phyloP scores from a whole-genome alignment of 2,888 invertebrate species.

The Palloptera scutellata region DNA sequence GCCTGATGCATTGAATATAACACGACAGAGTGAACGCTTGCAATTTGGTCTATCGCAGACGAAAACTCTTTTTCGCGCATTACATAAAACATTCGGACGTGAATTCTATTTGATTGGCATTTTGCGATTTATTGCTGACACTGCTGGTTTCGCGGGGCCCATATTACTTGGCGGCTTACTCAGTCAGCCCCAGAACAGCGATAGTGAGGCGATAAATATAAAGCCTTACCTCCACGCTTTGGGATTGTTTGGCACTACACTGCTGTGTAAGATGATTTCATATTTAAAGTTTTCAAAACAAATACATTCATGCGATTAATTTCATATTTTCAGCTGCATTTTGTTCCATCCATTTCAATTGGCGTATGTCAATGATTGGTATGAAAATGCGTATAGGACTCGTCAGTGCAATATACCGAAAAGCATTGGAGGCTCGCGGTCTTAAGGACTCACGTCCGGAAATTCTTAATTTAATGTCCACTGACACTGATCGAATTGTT shows the following conservation, averaged over 20 bases:
- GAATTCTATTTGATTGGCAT: constrained; percentile 87
- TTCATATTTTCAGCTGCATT: constrained; percentile 70
- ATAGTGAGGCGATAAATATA: constrained; percentile 71
- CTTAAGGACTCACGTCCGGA: constrained; percentile 74
- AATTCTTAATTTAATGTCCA: constrained; percentile 96
- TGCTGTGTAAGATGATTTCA: constrained; percentile 69
- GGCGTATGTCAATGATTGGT: constrained; percentile 82
- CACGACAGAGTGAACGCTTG: constrained; percentile 55
- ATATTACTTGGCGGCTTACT: constrained; percentile 85
- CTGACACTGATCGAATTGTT: constrained; percentile 93
- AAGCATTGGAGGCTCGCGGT: constrained; percentile 65
- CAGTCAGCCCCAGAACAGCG: constrained; percentile 48
- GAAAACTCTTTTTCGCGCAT: constrained; percentile 70
- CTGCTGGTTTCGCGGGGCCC: constrained; percentile 87
- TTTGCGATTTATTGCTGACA: constrained; percentile 83
- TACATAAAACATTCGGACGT: constrained; percentile 79
- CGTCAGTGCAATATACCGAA: constrained; percentile 80
- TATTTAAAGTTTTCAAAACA: background rate
- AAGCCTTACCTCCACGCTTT: constrained; percentile 72
- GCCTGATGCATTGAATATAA: constrained; percentile 65
- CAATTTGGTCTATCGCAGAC: constrained; percentile 60
- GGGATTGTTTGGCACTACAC: constrained; percentile 72
- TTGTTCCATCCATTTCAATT: constrained; percentile 88
- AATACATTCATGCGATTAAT: background rate
- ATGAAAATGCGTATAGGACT: constrained; percentile 88